Evolutionary conservation across 2,888 invertebrate genomes (phyloP), one percentile per base, ranked within the genome.

Genomic region (Lathronympha strigana): DNA sequence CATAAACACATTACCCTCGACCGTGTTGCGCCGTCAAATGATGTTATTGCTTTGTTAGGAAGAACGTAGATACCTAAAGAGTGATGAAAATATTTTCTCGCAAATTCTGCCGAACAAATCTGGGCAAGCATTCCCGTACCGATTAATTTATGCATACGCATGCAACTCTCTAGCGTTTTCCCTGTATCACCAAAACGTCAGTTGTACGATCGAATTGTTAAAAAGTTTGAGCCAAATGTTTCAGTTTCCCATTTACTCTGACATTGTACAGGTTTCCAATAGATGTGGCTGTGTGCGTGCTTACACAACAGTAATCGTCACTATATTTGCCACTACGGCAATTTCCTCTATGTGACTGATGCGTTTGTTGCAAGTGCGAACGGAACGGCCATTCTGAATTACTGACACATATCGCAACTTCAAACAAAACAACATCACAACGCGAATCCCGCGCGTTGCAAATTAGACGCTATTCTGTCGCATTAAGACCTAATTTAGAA

Each of bases 261-360:
- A 31, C 21, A 53, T 38, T 13, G 17, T 53, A 25, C 33, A 79
- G 80, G 86, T 63, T 50, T 85, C 79, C 86, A 84, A 86, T 86
- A 33, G 19, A 0, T 17, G 83, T 86, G 87, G 87, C 87, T 87
- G 84, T 86, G 81, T 85, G 78, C 73, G 45, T 51, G 38, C 63
- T 58, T 51, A 51, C 51, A 58, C 64, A 58, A 45, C 51, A 25
- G 47, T 55, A 47, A 63, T 49, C 54, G 47, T 45, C 36, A 45
- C 36, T 64, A 53, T 45, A 60, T 58, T 58, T 53, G 51, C 64
- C 51, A 64, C 51, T 64, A 36, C 43, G 51, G 51, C 58, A 60
- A 57, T 58, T 64, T 58, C 25, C 58, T 50, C 38, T 17, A 33
- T 33, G 55, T 63, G 63, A 58, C 50, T 58, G 51, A 51, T 64